Conservation (phyloP, 30 jellyfish, hydroid and myxozoan genomes). For the Rhopilema esculentum region DNA sequence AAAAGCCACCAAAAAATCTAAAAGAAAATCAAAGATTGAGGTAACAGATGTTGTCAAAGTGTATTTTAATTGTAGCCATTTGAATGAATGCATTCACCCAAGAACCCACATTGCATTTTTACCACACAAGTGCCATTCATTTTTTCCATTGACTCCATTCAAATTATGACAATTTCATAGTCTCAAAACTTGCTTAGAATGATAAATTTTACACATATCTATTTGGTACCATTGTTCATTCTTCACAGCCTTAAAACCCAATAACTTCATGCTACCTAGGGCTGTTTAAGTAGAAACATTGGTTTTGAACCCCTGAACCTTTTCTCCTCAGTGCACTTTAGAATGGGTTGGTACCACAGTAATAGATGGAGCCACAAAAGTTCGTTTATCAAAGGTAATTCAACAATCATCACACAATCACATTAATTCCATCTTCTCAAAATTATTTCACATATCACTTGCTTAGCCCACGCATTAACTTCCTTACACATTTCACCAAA, state of each 20-base stretch:
- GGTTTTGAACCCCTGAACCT: conserved; percentile 1
- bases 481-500: neutral
- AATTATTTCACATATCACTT: neutral
- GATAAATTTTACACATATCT: too few relatives aligned
- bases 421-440: neutral
- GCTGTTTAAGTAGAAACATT: neutral
- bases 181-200: too few relatives aligned
- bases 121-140: neutral
- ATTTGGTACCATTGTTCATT: neutral
- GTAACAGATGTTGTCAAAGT: too few relatives aligned
- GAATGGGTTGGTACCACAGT: conserved; percentile 66
- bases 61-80: too few relatives aligned
- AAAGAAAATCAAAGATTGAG: too few relatives aligned
- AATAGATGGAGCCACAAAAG: conserved; percentile 44
- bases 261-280: neutral
- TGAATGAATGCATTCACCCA: too few relatives aligned
- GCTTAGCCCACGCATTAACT: neutral
- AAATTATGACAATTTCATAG: too few relatives aligned
- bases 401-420: conserved; percentile 1
- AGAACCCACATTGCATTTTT: too few relatives aligned
- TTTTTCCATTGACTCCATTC: neutral
- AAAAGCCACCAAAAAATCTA: neutral
- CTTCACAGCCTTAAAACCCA: neutral
- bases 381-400: conserved; percentile 41
- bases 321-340: conserved; percentile 56